phyloP scores from a whole-genome alignment of 2,888 invertebrate genomes.

The Salticus scenicus region DNA sequence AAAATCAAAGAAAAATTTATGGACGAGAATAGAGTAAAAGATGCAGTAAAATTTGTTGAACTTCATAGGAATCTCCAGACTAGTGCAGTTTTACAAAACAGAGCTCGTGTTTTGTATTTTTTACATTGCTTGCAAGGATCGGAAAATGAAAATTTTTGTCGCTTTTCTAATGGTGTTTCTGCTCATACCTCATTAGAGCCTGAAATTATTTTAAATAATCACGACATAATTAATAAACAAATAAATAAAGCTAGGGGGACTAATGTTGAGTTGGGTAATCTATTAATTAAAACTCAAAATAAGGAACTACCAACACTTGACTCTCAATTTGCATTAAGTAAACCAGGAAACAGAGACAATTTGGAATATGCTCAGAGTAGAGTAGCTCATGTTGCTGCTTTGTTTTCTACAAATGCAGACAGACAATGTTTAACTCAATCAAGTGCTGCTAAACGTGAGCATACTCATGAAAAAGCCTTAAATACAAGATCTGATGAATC shows the following conservation, averaged over 20 bases:
- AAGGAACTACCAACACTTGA: slow-evolving; percentile 15
- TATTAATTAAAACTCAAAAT: slow-evolving; percentile 46
- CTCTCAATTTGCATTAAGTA: slow-evolving; percentile 13
- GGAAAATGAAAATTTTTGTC: slow-evolving; percentile 13
- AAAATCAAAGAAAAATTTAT: slow-evolving; percentile 76
- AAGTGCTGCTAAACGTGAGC: slow-evolving; percentile 24
- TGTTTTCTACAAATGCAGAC: slow-evolving; percentile 50
- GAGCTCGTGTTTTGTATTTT: slow-evolving; percentile 78
- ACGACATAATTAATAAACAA: slow-evolving; percentile 52
- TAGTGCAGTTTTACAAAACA: slow-evolving; percentile 80
- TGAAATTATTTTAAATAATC: slow-evolving; percentile 41
- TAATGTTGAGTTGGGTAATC: slow-evolving; percentile 26
- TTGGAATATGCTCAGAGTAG: slow-evolving; percentile 17
- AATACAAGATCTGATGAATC: slow-evolving; percentile 33
- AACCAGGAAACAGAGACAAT: slow-evolving; percentile 16
- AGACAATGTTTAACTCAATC: neutral
- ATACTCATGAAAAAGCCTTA: slow-evolving; percentile 18
- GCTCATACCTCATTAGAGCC: slow-evolving; percentile 14
- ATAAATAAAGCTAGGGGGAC: slow-evolving; percentile 42
- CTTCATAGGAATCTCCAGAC: slow-evolving; percentile 76
- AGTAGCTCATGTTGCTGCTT: slow-evolving; percentile 37
- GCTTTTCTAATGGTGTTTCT: slow-evolving; percentile 20
- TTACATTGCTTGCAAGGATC: slow-evolving; percentile 73
- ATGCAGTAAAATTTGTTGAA: slow-evolving; percentile 76
- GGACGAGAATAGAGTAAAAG: slow-evolving; percentile 75